Percentiles rank a stretch among this genome's conserved stretches.
Evolutionary conservation across 1,140 invertebrate genomes (phyloP).

Genomic region (Drosophila mauritiana): DNA sequence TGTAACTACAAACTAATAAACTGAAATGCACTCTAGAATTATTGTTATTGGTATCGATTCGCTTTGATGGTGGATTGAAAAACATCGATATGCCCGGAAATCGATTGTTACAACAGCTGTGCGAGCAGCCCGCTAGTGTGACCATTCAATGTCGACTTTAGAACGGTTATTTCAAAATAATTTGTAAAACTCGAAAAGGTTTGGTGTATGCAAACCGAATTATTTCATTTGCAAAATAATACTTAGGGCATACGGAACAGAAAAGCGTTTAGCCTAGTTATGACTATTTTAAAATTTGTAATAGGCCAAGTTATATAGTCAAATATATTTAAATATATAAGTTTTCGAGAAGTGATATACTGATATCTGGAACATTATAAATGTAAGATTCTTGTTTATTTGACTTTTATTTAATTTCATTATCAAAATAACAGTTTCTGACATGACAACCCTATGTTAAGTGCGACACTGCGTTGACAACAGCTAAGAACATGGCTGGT

Average conservation of each 20-base stretch:
- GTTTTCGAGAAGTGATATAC: too few relatives aligned
- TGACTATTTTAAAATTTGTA: too few relatives aligned
- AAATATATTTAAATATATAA: too few relatives aligned
- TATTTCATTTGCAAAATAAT: not conserved
- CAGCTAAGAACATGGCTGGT: not conserved
- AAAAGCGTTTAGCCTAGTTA: too few relatives aligned
- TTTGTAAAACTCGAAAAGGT: not conserved
- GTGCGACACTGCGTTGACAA: not conserved
- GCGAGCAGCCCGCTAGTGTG: not conserved
- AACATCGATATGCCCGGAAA: not conserved
- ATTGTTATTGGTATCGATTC: constrained; percentile 28
- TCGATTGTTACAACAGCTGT: constrained; percentile 1
- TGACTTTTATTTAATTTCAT: not conserved
- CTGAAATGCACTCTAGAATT: constrained; percentile 36
- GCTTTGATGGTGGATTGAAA: not conserved
- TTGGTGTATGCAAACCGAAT: not conserved
- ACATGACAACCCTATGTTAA: not conserved
- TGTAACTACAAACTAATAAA: constrained; percentile 52
- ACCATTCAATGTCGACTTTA: not conserved
- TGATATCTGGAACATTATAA: not conserved
- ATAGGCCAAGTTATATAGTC: too few relatives aligned
- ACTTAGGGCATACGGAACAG: too few relatives aligned
- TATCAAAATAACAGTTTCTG: not conserved
- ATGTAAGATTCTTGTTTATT: not conserved
- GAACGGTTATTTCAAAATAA: not conserved